A percentile compares a stretch with the other conserved stretches of the same genome.
These are phyloP conservation scores for Dicyrtomina minuta DNA, from an alignment of 2,888 invertebrate species.

Conservation along the genomic window DNA sequence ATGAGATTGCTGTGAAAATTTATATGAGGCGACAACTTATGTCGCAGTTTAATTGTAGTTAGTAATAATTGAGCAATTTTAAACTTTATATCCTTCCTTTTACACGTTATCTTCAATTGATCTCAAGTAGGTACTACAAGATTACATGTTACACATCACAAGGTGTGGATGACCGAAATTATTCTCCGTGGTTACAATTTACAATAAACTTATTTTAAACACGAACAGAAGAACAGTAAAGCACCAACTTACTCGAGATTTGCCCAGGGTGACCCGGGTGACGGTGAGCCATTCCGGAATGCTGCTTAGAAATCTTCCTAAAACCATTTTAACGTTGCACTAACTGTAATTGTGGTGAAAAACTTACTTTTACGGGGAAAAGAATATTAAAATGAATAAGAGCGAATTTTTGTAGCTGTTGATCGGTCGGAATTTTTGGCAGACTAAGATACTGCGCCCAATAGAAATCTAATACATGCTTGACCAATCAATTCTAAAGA, in stretches of 20 bases:
- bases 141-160: too few relatives aligned
- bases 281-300: slow-evolving; percentile 21
- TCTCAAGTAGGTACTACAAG: too few relatives aligned
- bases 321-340: slow-evolving; percentile 20
- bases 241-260: slow-evolving; percentile 13
- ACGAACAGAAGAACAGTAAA: too few relatives aligned
- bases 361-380: slow-evolving; percentile 7
- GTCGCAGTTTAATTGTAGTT: background rate
- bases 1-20: background rate
- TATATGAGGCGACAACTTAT: background rate
- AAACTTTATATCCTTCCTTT: too few relatives aligned
- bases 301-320: slow-evolving; percentile 10
- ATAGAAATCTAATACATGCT: background rate
- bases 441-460: background rate
- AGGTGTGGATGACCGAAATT: too few relatives aligned
- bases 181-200: too few relatives aligned
- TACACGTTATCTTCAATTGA: too few relatives aligned
- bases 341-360: slow-evolving; percentile 7
- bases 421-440: slow-evolving; percentile 22
- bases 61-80: too few relatives aligned
- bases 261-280: slow-evolving; percentile 14
- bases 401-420: slow-evolving; percentile 24
- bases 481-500: slow-evolving; percentile 11
- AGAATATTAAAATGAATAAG: slow-evolving; percentile 9
- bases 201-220: too few relatives aligned